phyloP scores from a whole-genome alignment of 2,888 invertebrate genomes.

The Epicampocera succincta region DNA sequence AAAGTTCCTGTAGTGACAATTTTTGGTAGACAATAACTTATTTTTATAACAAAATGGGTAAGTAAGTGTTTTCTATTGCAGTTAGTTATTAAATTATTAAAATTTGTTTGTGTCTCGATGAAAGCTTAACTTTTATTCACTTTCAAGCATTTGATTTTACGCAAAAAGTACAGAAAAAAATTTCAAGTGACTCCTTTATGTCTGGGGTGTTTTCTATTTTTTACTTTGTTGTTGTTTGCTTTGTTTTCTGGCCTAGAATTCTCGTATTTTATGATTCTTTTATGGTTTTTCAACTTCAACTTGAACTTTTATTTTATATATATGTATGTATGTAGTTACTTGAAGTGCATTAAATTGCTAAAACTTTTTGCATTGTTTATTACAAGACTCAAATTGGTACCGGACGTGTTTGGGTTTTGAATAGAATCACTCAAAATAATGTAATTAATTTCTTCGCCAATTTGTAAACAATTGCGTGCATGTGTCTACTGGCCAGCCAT shows the following conservation, averaged over 20 bases:
- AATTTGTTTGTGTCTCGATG: neutral
- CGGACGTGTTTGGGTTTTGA: conserved; percentile 49
- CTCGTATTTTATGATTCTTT: conserved; percentile 2
- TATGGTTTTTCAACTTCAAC: conserved; percentile 56
- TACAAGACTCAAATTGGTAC: conserved; percentile 51
- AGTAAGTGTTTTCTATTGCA: neutral
- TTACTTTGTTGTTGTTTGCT: conserved; percentile 21
- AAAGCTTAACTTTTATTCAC: too few species aligned
- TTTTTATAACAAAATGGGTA: conserved; percentile 36
- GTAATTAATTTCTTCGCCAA: neutral
- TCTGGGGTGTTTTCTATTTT: conserved; percentile 64
- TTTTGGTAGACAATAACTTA: neutral
- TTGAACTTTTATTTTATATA: conserved; percentile 57
- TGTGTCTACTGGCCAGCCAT: conserved; percentile 5
- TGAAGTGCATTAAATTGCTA: neutral
- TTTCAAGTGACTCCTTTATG: conserved; percentile 52
- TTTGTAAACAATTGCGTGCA: conserved; percentile 7
- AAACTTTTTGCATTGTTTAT: conserved; percentile 44
- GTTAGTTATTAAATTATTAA: neutral
- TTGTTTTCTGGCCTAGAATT: conserved; percentile 42
- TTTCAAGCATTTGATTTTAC: neutral
- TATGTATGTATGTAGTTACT: neutral
- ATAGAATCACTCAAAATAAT: conserved; percentile 34
- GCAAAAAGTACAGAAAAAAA: neutral
- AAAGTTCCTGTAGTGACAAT: conserved; percentile 35